phyloP scores from a whole-genome alignment of 2,888 invertebrate genomes.

The Philereme transversata region DNA sequence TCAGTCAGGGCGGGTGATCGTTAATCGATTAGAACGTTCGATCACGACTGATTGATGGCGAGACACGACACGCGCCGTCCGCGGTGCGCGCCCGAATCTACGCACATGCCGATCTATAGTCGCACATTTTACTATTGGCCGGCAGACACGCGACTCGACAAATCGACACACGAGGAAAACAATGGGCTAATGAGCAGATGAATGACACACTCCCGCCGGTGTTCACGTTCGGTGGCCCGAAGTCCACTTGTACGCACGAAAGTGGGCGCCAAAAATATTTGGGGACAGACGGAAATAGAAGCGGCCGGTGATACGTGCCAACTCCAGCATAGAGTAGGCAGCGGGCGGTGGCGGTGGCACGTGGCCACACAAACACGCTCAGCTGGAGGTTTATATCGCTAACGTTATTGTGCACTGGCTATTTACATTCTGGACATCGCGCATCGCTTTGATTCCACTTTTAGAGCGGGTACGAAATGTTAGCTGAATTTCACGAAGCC shows the following conservation, averaged over 20 bases:
- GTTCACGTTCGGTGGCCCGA: slow-evolving; percentile 52
- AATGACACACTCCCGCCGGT: slow-evolving; percentile 73
- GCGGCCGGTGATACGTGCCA: slow-evolving; percentile 71
- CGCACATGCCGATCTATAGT: slow-evolving; percentile 60
- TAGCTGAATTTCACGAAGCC: slow-evolving; percentile 21
- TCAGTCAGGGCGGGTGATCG: slow-evolving; percentile 58
- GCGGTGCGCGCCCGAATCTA: slow-evolving; percentile 55
- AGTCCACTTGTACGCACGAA: slow-evolving; percentile 68
- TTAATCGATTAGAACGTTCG: slow-evolving; percentile 75
- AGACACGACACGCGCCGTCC: slow-evolving; percentile 58
- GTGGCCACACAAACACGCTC: slow-evolving; percentile 62
- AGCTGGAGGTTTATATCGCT: slow-evolving; percentile 44
- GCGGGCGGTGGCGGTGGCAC: slow-evolving; percentile 58
- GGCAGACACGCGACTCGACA: slow-evolving; percentile 63
- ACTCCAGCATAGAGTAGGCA: slow-evolving; percentile 64
- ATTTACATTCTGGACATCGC: slow-evolving; percentile 35
- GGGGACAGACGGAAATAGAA: slow-evolving; percentile 78
- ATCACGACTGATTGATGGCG: slow-evolving; percentile 77
- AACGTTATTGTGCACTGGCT: slow-evolving; percentile 42
- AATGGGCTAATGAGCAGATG: slow-evolving; percentile 79
- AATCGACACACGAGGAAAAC: slow-evolving; percentile 77
- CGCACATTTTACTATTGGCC: slow-evolving; percentile 71
- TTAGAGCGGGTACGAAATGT: slow-evolving; percentile 31
- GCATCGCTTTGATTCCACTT: slow-evolving; percentile 37
- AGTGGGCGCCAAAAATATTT: slow-evolving; percentile 80